A percentile compares a stretch with the other conserved stretches of the same genome.
Conservation (phyloP, 2,888 invertebrate species). For the Leucophora obtusa region DNA sequence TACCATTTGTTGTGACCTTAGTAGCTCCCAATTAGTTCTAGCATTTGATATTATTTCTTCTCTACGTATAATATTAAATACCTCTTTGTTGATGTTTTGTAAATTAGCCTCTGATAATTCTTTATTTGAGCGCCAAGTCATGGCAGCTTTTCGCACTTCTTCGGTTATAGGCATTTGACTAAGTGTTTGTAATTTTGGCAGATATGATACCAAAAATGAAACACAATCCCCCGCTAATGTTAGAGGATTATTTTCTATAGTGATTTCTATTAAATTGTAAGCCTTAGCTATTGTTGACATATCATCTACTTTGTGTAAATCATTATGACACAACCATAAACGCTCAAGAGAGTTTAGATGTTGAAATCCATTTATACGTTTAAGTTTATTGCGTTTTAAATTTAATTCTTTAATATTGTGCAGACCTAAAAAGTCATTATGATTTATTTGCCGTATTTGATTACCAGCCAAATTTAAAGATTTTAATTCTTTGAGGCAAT, state of each 20-base stretch:
- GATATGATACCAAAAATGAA: slow-evolving; percentile 88
- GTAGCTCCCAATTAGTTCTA: slow-evolving; percentile 90
- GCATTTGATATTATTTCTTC: slow-evolving; percentile 92
- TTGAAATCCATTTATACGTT: slow-evolving; percentile 88
- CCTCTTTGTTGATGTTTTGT: slow-evolving; percentile 79
- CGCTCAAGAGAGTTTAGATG: slow-evolving; percentile 86
- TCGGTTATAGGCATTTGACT: slow-evolving; percentile 90
- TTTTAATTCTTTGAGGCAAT: slow-evolving; percentile 87
- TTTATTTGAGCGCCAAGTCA: slow-evolving; percentile 89
- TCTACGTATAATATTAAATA: slow-evolving; percentile 81
- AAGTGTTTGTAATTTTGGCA: slow-evolving; percentile 85
- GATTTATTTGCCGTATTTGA: slow-evolving; percentile 87
- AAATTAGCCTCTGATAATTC: slow-evolving; percentile 82
- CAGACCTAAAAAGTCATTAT: slow-evolving; percentile 88
- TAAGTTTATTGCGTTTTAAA: slow-evolving; percentile 90
- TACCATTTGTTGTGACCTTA: slow-evolving; percentile 82
- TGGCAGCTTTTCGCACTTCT: slow-evolving; percentile 87
- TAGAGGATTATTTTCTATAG: slow-evolving; percentile 92
- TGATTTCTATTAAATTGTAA: slow-evolving; percentile 87
- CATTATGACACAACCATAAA: slow-evolving; percentile 78
- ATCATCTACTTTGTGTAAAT: slow-evolving; percentile 88
- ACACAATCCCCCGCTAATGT: slow-evolving; percentile 89
- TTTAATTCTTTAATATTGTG: slow-evolving; percentile 90
- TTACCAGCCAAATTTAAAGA: slow-evolving; percentile 96
- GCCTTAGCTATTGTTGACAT: slow-evolving; percentile 90